These are phyloP conservation scores for Drosophila melanica DNA, from an alignment of 1,140 invertebrate genomes.

Conservation along the genomic window DNA sequence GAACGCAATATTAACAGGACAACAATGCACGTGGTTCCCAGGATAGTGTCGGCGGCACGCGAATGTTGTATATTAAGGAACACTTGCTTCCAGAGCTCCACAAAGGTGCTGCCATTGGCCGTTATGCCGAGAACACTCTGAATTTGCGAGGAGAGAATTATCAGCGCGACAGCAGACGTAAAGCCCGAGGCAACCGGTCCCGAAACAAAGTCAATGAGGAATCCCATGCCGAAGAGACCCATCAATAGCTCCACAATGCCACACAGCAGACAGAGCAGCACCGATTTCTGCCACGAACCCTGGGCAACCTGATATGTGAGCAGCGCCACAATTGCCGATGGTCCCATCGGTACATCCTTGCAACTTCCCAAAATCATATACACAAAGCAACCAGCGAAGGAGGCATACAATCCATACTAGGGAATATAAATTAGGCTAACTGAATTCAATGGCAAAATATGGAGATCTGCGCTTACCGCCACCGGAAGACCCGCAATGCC, in stretches of 20 bases:
- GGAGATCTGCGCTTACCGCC: constrained; percentile 51
- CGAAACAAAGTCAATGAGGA: constrained; percentile 96
- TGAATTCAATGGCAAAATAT: no score
- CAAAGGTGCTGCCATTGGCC: constrained; percentile 89
- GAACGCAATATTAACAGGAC: constrained; percentile 85
- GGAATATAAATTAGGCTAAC: neutral
- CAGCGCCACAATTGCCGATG: constrained; percentile 92
- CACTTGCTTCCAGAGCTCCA: constrained; percentile 89
- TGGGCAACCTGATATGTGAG: constrained; percentile 91
- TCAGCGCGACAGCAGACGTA: constrained; percentile 95
- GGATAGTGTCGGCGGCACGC: constrained; percentile 87
- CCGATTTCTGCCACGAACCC: constrained; percentile 90
- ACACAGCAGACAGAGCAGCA: constrained; percentile 91
- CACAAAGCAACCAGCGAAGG: constrained; percentile 95
- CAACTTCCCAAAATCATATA: constrained; percentile 96
- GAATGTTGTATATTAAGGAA: constrained; percentile 87
- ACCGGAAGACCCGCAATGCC: constrained; percentile 91
- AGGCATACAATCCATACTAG: constrained; percentile 94
- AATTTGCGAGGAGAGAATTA: constrained; percentile 94
- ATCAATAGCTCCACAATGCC: constrained; percentile 93
- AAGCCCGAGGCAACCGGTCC: constrained; percentile 96
- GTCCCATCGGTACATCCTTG: constrained; percentile 92
- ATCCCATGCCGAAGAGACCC: constrained; percentile 94
- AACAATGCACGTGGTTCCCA: constrained; percentile 90
- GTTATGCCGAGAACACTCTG: constrained; percentile 92